Evolutionary conservation across 2,888 invertebrate genomes (phyloP).

Genomic region (Portevinia maculata): DNA sequence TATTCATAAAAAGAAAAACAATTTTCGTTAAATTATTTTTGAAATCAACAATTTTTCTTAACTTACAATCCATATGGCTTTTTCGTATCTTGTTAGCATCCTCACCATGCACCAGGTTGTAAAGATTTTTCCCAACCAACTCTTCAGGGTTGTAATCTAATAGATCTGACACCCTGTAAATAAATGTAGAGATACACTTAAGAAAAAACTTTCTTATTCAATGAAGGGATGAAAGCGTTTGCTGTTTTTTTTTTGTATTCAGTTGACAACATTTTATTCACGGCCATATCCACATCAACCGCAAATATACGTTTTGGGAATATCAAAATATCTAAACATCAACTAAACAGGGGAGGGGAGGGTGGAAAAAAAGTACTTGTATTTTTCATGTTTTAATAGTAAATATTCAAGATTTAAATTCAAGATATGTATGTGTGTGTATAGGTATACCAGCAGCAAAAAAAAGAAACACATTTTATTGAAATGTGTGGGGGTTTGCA

Average conservation of each 20-base stretch:
- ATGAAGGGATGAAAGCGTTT: constrained; percentile 18
- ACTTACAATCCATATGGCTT: constrained; percentile 98
- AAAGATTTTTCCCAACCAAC: constrained; percentile 95
- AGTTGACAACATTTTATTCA: constrained; percentile 31
- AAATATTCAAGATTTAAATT: constrained; percentile 70
- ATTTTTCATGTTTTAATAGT: constrained; percentile 41
- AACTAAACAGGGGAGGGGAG: constrained; percentile 8
- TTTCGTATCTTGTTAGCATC: constrained; percentile 96
- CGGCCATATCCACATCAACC: constrained; percentile 6
- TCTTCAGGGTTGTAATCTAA: constrained; percentile 97
- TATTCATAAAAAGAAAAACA: constrained; percentile 84
- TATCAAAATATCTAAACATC: constrained; percentile 36
- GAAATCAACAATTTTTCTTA: background rate
- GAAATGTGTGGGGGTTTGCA: constrained; percentile 17
- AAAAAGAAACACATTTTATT: constrained; percentile 1
- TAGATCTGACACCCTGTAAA: constrained; percentile 92
- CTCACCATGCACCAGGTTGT: constrained; percentile 97
- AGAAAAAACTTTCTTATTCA: constrained; percentile 9
- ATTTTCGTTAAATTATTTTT: constrained; percentile 24
- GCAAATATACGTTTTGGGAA: constrained; percentile 43
- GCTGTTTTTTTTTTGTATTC: constrained; percentile 25
- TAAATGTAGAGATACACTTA: constrained; percentile 39
- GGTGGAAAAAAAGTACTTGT: constrained; percentile 24
- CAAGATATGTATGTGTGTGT: constrained; percentile 34
- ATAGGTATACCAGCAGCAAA: background rate